Evolutionary conservation across 2,113 vertebrate genomes (phyloP).

Genomic region (Tragelaphus scriptus): DNA sequence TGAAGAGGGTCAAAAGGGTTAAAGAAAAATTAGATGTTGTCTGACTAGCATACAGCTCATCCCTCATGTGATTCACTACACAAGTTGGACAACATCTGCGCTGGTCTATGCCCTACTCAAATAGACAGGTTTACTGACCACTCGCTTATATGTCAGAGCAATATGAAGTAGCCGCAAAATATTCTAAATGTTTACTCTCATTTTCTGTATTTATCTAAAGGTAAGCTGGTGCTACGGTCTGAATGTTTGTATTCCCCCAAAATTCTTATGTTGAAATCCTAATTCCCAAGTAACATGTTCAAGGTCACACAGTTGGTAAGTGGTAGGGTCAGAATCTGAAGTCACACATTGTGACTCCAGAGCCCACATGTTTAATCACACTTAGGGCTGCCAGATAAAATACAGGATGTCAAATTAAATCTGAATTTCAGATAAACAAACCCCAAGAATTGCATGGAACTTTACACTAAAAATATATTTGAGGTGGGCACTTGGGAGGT

Average conservation of each 20-base stretch:
- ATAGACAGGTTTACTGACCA: background rate
- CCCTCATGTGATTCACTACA: background rate
- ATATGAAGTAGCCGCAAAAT: background rate
- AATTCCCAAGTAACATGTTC: background rate
- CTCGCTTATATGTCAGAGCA: background rate
- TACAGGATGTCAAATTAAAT: background rate
- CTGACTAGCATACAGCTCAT: background rate
- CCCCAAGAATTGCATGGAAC: background rate
- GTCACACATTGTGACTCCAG: background rate
- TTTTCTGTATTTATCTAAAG: background rate
- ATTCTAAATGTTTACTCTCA: background rate
- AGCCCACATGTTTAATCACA: background rate
- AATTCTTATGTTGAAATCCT: background rate
- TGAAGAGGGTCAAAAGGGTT: background rate
- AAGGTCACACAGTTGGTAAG: background rate
- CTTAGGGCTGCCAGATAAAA: background rate
- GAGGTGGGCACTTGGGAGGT: background rate
- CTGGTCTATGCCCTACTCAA: background rate
- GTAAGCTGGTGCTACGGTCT: background rate
- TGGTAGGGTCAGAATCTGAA: background rate
- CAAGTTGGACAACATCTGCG: background rate
- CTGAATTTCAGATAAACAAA: constrained; percentile 37
- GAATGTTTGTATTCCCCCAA: background rate
- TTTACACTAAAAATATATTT: constrained; percentile 23
- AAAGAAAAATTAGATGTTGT: background rate